Percentiles rank a stretch among this genome's conserved stretches.
Evolutionary conservation across 2,113 vertebrate genomes (phyloP).

Genomic region (Poeciliopsis retropinna): DNA sequence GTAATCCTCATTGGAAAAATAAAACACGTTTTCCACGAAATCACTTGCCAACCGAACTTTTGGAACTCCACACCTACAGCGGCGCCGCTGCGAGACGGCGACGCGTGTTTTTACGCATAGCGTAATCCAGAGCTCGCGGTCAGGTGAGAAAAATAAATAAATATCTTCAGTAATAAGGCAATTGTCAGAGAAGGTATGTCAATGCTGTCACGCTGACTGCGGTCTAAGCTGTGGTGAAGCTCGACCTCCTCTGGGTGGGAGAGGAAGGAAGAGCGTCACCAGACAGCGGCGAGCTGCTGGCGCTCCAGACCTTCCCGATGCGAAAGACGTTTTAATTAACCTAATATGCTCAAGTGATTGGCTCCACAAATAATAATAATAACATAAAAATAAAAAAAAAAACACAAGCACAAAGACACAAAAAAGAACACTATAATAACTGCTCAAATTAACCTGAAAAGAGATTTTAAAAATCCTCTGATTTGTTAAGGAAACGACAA

Average conservation of each 20-base stretch:
- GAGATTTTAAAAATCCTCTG: too few species aligned
- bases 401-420: too few species aligned
- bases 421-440: too few species aligned
- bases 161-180: not conserved
- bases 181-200: not conserved
- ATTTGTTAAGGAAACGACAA: too few species aligned
- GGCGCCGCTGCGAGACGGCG: constrained; percentile 56
- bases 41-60: constrained; percentile 7
- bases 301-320: constrained; percentile 58
- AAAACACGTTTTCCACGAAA: not conserved
- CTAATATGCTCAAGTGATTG: constrained; percentile 11
- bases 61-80: constrained; percentile 49
- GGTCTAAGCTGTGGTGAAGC: constrained; percentile 34
- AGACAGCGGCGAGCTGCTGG: constrained; percentile 66
- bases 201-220: constrained; percentile 9
- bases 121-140: constrained; percentile 24
- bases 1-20: constrained; percentile 41
- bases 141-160: constrained; percentile 5
- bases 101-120: constrained; percentile 72
- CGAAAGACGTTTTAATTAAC: constrained; percentile 37
- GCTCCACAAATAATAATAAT: not conserved
- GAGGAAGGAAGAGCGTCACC: constrained; percentile 84
- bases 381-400: too few species aligned
- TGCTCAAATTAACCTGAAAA: too few species aligned
- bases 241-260: constrained; percentile 77